Evolutionary conservation across 2,113 vertebrate genomes (phyloP).

Genomic region (Strigops habroptila): DNA sequence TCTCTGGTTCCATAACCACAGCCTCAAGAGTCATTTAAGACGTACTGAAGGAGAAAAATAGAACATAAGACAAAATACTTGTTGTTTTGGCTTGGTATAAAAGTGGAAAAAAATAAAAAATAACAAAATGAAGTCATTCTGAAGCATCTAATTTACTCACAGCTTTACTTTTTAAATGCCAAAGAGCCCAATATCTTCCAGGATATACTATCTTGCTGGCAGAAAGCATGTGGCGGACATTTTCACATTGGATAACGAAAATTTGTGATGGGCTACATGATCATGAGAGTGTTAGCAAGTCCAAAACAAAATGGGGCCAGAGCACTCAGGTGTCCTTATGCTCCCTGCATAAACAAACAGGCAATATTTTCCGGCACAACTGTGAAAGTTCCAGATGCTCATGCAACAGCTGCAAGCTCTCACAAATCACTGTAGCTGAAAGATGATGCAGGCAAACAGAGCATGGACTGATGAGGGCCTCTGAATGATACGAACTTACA

Average conservation of each 20-base stretch:
- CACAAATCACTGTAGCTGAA: not conserved
- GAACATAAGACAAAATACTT: not conserved
- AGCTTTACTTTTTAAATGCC: conserved; percentile 1
- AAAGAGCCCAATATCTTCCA: not conserved
- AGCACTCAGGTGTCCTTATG: not conserved
- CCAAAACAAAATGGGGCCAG: not conserved
- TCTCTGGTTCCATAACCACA: not conserved
- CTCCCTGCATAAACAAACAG: not conserved
- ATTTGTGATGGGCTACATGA: not conserved
- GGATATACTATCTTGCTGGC: not conserved
- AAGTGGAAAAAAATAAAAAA: not conserved
- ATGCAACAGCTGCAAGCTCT: not conserved
- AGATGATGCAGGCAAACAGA: not conserved
- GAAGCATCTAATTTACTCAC: not conserved
- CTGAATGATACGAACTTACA: not conserved
- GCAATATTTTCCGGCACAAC: not conserved
- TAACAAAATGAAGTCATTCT: not conserved
- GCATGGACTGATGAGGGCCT: not conserved
- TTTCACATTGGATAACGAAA: not conserved
- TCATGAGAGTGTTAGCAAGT: not conserved
- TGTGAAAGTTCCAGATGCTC: not conserved
- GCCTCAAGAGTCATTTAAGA: not conserved
- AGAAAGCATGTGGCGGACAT: not conserved
- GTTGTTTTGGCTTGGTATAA: not conserved
- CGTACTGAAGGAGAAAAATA: not conserved